Evolutionary conservation across 2,797 vertebrate genomes (phyloP).

Genomic region (Acanthurus tractus): DNA sequence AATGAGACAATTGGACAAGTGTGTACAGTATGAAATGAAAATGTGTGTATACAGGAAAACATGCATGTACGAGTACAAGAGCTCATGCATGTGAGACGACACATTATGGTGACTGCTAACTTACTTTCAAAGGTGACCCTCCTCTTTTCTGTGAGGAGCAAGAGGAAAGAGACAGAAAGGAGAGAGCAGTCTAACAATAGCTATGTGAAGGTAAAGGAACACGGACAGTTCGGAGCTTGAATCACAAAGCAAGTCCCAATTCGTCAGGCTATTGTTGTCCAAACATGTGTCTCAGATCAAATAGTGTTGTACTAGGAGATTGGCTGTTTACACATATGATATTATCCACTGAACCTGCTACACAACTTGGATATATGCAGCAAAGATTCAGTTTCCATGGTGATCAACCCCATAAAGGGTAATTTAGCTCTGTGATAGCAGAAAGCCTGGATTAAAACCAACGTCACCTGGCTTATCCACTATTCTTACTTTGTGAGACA

Average conservation of each 20-base stretch:
- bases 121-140: slow-evolving; percentile 91
- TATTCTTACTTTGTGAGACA: slow-evolving; percentile 67
- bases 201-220: slow-evolving; percentile 61
- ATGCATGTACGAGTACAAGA: slow-evolving; percentile 52
- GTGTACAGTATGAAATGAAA: slow-evolving; percentile 25
- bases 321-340: slow-evolving; percentile 25
- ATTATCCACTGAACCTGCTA: slow-evolving; percentile 23
- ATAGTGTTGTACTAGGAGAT: slow-evolving; percentile 13
- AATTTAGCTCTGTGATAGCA: slow-evolving; percentile 16
- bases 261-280: background rate
- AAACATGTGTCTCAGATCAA: slow-evolving; percentile 4
- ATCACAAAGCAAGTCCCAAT: slow-evolving; percentile 59
- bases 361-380: slow-evolving; percentile 8
- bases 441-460: slow-evolving; percentile 39
- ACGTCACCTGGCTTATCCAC: slow-evolving; percentile 28
- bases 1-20: slow-evolving; percentile 35
- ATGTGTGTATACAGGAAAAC: slow-evolving; percentile 18
- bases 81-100: slow-evolving; percentile 40
- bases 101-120: slow-evolving; percentile 71
- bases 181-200: slow-evolving; percentile 78
- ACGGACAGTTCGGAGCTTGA: slow-evolving; percentile 56
- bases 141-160: slow-evolving; percentile 88
- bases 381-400: slow-evolving; percentile 49
- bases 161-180: slow-evolving; percentile 79
- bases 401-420: slow-evolving; percentile 26